A percentile compares a stretch with the other conserved stretches of the same genome.
Evolutionary conservation across 2,113 vertebrate species (phyloP).

Genomic region (Poeciliopsis retropinna): DNA sequence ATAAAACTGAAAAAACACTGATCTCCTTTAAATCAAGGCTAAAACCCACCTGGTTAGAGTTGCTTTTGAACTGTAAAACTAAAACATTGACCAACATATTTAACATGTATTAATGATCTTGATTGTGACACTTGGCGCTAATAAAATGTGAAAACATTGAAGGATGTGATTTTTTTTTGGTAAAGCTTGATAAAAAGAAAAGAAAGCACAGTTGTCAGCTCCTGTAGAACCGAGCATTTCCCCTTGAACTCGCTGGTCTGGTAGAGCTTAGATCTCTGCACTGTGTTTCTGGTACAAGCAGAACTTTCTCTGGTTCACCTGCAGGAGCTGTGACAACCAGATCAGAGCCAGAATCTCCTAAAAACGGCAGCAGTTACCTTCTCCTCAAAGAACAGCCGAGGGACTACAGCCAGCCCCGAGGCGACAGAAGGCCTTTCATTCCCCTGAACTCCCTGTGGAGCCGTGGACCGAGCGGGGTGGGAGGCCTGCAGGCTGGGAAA

Average conservation of each 20-base stretch:
- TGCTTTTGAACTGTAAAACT: too few relatives aligned
- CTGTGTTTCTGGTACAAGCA: constrained; percentile 11
- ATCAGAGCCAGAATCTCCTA: constrained; percentile 53
- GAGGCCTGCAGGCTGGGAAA: constrained; percentile 23
- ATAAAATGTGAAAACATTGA: too few relatives aligned
- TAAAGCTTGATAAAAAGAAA: too few relatives aligned
- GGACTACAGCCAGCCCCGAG: constrained; percentile 57
- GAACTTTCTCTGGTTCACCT: constrained; percentile 10
- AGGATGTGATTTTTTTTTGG: too few relatives aligned
- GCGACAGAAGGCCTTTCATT: constrained; percentile 73
- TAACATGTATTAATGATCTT: too few relatives aligned
- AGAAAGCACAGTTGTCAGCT: too few relatives aligned
- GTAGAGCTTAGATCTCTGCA: not conserved
- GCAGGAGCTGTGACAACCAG: constrained; percentile 37
- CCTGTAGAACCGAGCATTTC: too few relatives aligned
- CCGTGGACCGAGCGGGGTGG: constrained; percentile 4
- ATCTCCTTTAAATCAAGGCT: too few relatives aligned
- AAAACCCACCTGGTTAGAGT: too few relatives aligned
- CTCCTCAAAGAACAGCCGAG: constrained; percentile 63
- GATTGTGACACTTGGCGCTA: too few relatives aligned
- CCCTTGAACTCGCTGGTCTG: not conserved
- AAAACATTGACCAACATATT: too few relatives aligned
- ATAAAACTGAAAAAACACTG: too few relatives aligned
- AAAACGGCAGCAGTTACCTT: constrained; percentile 63
- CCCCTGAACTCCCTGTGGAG: constrained; percentile 59